Conservation (phyloP, 1,140 invertebrate species). For the Matsumurasca onukii region DNA sequence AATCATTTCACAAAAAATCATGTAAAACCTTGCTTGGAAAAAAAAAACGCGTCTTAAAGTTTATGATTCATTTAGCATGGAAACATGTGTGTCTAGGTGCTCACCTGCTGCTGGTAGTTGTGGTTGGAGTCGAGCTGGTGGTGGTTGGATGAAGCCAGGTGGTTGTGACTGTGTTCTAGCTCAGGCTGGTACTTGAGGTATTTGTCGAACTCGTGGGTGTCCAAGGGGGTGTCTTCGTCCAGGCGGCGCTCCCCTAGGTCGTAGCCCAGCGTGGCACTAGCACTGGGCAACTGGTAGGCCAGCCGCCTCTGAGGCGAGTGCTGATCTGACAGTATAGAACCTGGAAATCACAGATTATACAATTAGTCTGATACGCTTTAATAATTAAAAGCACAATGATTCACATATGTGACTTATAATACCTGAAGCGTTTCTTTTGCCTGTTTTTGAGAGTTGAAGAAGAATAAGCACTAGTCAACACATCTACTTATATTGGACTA, state of each 20-base stretch:
- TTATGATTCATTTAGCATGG: no score
- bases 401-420: no score
- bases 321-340: constrained; percentile 10
- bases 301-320: constrained; percentile 21
- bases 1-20: no score
- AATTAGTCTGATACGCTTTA: not conserved
- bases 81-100: no score
- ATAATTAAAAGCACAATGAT: no score
- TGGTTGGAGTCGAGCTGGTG: constrained; percentile 52
- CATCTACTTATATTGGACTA: no score
- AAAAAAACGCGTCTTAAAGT: no score
- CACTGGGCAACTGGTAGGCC: constrained; percentile 3
- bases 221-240: constrained; percentile 22
- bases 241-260: constrained; percentile 15
- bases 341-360: constrained; percentile 1
- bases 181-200: constrained; percentile 51
- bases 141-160: constrained; percentile 46
- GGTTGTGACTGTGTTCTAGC: constrained; percentile 19
- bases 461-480: no score
- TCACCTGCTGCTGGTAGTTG: constrained; percentile 48
- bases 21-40: no score
- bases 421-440: no score
- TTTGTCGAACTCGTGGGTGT: constrained; percentile 48
- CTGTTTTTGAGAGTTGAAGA: no score
- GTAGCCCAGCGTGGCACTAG: constrained; percentile 19